Conservation (phyloP, 2,113 vertebrate genomes). For the Noctilio leporinus region DNA sequence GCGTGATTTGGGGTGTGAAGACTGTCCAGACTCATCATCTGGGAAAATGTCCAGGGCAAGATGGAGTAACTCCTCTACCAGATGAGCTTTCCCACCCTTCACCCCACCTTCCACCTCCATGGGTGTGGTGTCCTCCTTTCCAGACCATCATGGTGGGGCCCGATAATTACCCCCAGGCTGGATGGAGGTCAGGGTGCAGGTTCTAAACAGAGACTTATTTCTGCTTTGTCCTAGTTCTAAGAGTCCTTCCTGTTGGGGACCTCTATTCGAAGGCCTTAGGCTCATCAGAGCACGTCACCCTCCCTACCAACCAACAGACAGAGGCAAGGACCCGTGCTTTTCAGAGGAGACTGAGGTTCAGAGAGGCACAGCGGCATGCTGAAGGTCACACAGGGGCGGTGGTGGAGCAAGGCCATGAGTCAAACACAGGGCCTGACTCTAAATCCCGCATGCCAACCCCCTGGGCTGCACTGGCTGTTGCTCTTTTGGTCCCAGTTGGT, state of each 20-base stretch:
- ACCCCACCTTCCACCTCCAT: fast-evolving
- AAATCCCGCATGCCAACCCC: fast-evolving
- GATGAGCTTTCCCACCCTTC: fast-evolving
- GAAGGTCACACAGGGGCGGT: background rate
- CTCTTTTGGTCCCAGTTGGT: background rate
- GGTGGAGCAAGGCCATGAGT: no score
- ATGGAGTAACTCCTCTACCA: no score
- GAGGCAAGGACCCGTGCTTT: background rate
- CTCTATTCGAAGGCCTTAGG: no score
- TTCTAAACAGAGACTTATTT: background rate
- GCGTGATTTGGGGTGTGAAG: no score
- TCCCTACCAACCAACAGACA: background rate
- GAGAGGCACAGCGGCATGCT: background rate
- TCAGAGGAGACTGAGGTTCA: background rate
- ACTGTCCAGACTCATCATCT: background rate
- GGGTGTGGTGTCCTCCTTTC: background rate
- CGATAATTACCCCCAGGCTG: background rate
- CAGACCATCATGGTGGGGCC: background rate
- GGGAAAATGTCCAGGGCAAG: background rate
- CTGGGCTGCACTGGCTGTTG: background rate
- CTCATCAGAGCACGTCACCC: background rate
- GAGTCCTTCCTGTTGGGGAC: background rate
- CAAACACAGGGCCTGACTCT: background rate
- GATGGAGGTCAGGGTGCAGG: background rate
- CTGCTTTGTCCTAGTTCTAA: no score